Percentiles rank a stretch among this genome's conserved stretches.
Evolutionary conservation across 2,888 invertebrate species (phyloP).

Genomic region (Hirudinaria manillensis): DNA sequence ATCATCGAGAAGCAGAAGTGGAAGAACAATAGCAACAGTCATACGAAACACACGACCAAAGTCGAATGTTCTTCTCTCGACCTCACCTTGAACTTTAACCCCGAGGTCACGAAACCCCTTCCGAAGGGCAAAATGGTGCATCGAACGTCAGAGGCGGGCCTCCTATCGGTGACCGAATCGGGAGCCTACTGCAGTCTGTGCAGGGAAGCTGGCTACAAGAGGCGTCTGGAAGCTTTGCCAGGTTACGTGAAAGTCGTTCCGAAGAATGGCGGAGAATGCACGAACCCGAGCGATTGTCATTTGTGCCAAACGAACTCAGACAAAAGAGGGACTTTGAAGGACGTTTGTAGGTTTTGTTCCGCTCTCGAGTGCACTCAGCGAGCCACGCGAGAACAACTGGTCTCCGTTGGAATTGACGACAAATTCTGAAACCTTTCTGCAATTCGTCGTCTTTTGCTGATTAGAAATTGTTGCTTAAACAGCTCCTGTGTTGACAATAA

Average conservation of each 20-base stretch:
- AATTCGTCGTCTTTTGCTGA: too few species aligned
- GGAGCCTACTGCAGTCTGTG: slow-evolving; percentile 5
- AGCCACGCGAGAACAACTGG: neutral
- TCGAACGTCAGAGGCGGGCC: neutral
- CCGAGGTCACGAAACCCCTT: neutral
- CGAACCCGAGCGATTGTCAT: too few species aligned
- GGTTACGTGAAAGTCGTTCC: neutral
- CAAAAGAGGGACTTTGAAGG: neutral
- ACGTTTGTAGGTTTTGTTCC: slow-evolving; percentile 10
- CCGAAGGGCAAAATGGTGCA: neutral
- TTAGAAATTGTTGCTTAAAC: too few species aligned
- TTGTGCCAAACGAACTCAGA: too few species aligned
- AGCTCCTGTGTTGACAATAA: too few species aligned
- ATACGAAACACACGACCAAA: neutral
- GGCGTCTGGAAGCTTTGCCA: neutral
- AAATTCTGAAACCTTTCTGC: neutral
- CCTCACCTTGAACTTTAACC: neutral
- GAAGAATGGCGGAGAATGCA: neutral
- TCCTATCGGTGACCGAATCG: neutral
- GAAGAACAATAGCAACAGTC: neutral
- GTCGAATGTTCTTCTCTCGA: neutral
- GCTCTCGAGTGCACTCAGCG: neutral
- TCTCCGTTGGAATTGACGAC: neutral
- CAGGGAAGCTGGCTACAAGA: slow-evolving; percentile 2
- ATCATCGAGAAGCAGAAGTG: neutral